Evolutionary conservation across 2,888 invertebrate species (phyloP).

Genomic region (Hybos culiciformis): DNA sequence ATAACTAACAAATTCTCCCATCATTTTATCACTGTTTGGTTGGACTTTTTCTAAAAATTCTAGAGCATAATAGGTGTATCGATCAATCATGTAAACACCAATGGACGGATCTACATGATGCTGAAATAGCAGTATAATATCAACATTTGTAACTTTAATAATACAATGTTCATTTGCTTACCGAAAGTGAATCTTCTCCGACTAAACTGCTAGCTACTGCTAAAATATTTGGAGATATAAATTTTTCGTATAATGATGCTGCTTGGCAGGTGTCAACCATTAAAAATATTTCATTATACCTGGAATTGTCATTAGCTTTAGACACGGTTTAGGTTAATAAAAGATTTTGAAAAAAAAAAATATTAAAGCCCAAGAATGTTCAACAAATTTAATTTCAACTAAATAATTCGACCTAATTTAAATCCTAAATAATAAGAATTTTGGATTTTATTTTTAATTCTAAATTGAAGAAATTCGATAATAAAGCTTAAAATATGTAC

Average conservation of each 20-base stretch:
- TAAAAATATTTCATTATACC: constrained; percentile 95
- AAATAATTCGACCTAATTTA: too few relatives aligned
- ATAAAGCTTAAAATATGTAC: background rate
- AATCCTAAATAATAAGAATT: too few relatives aligned
- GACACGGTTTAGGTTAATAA: too few relatives aligned
- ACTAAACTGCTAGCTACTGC: constrained; percentile 95
- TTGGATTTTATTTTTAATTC: background rate
- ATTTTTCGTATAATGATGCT: constrained; percentile 94
- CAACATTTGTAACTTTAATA: background rate
- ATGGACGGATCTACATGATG: constrained; percentile 98
- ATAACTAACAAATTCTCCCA: constrained; percentile 85
- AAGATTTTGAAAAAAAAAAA: too few relatives aligned
- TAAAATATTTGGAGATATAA: constrained; percentile 95
- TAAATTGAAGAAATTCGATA: background rate
- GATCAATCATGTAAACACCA: constrained; percentile 97
- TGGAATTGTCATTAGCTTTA: constrained; percentile 39
- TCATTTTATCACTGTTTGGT: constrained; percentile 72
- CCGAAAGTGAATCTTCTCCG: constrained; percentile 95
- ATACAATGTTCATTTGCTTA: too few relatives aligned
- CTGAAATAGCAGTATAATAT: constrained; percentile 37
- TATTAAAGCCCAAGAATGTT: too few relatives aligned
- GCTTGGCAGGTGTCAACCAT: constrained; percentile 99
- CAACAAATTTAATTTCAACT: too few relatives aligned
- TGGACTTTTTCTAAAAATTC: constrained; percentile 90
- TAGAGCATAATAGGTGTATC: constrained; percentile 93